Percentiles rank a stretch among this genome's conserved stretches.
These are phyloP conservation scores for Drosophila bocqueti DNA, from an alignment of 1,140 invertebrate species.

Conservation along the genomic window DNA sequence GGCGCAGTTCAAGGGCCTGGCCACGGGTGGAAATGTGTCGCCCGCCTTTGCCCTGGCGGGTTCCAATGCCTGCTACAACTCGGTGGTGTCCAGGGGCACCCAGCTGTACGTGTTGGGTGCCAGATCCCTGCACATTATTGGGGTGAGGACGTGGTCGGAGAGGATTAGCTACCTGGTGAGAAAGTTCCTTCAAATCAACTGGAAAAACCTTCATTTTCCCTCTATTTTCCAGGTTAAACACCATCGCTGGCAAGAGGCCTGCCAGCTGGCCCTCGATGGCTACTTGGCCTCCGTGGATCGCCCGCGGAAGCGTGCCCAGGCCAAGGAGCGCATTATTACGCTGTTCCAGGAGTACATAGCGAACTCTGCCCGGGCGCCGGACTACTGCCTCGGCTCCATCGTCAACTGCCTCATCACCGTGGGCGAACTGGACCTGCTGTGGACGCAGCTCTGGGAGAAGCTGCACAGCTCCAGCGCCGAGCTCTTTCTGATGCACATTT, in stretches of 20 bases:
- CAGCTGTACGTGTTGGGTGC: slow-evolving; percentile 94
- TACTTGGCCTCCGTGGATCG: slow-evolving; percentile 76
- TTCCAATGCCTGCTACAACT: slow-evolving; percentile 95
- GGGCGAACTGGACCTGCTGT: slow-evolving; percentile 79
- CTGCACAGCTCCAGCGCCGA: slow-evolving; percentile 75
- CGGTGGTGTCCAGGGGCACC: slow-evolving; percentile 92
- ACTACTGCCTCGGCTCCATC: slow-evolving; percentile 79
- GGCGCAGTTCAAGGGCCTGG: slow-evolving; percentile 96
- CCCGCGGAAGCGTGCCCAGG: slow-evolving; percentile 72
- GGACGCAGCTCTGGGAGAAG: slow-evolving; percentile 86
- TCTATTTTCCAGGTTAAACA: slow-evolving; percentile 85
- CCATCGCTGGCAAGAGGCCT: slow-evolving; percentile 88
- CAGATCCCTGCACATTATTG: slow-evolving; percentile 91
- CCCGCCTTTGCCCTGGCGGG: slow-evolving; percentile 88
- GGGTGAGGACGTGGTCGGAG: slow-evolving; percentile 93
- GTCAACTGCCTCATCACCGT: slow-evolving; percentile 80
- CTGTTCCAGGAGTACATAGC: slow-evolving; percentile 81
- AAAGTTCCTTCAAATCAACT: background rate
- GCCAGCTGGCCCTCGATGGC: slow-evolving; percentile 85
- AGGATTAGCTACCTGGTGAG: slow-evolving; percentile 88
- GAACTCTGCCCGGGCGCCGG: slow-evolving; percentile 70
- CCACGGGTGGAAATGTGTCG: slow-evolving; percentile 89
- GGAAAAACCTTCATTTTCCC: background rate
- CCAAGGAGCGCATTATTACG: slow-evolving; percentile 80
- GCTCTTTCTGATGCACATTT: slow-evolving; percentile 85